phyloP scores from a whole-genome alignment of 2,113 vertebrate species.

The Pithys albifrons region DNA sequence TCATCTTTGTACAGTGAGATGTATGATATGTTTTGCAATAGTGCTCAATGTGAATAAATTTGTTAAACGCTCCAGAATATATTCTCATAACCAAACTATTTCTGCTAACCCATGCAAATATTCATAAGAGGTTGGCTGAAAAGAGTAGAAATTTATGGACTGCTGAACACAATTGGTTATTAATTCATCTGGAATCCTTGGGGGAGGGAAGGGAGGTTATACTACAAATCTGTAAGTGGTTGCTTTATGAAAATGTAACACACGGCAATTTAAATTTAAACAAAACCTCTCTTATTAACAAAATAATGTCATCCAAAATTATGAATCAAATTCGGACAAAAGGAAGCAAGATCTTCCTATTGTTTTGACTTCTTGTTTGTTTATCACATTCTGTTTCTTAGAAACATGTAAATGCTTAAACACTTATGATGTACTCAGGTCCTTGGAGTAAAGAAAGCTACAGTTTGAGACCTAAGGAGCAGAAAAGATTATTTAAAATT shows the following conservation, averaged over 20 bases:
- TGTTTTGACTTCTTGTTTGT: background rate
- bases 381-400: slow-evolving; percentile 10
- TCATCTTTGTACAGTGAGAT: background rate
- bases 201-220: background rate
- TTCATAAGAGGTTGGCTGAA: slow-evolving; percentile 35
- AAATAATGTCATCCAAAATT: background rate
- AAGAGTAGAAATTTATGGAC: slow-evolving; percentile 51
- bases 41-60: background rate
- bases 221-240: background rate
- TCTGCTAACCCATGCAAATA: slow-evolving; percentile 63
- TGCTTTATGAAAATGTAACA: background rate
- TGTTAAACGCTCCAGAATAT: slow-evolving; percentile 45
- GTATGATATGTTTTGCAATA: slow-evolving; percentile 35
- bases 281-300: background rate
- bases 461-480: background rate
- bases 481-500: slow-evolving; percentile 32
- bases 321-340: background rate
- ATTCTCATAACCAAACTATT: slow-evolving; percentile 56
- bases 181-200: slow-evolving; percentile 37
- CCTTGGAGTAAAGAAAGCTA: background rate
- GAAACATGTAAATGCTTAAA: background rate
- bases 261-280: background rate
- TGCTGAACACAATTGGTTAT: slow-evolving; percentile 41
- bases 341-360: background rate
- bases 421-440: background rate